phyloP scores from a whole-genome alignment of 1,140 invertebrate species.

The Nautilus pompilius region DNA sequence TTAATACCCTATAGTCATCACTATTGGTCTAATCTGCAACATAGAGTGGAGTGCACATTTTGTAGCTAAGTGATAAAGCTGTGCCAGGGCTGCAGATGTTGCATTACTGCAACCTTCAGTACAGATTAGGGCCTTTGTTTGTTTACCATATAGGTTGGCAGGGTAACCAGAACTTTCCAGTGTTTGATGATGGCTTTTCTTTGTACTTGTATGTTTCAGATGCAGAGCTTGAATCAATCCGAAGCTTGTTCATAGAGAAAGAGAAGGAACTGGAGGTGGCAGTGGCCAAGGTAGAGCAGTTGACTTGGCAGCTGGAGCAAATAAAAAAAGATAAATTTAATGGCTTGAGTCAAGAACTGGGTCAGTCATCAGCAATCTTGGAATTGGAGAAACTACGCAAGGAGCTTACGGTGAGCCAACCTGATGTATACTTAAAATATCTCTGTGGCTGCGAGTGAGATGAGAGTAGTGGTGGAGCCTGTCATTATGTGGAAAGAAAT shows the following conservation, averaged over 20 bases:
- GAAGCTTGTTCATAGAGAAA: constrained; percentile 94
- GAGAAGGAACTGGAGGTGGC: constrained; percentile 93
- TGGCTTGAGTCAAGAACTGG: constrained; percentile 42
- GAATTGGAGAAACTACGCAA: constrained; percentile 83
- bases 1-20: too few species aligned
- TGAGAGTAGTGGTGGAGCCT: too few species aligned
- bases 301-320: constrained; percentile 90
- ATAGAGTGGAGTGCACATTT: background rate
- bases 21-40: too few species aligned
- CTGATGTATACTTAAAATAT: background rate
- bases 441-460: too few species aligned
- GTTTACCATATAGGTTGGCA: too few species aligned
- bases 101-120: background rate
- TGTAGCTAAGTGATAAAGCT: background rate
- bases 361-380: too few species aligned
- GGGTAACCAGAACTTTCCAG: too few species aligned
- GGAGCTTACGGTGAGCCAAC: constrained; percentile 78
- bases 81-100: background rate
- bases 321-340: constrained; percentile 62
- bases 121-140: background rate
- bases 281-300: constrained; percentile 90
- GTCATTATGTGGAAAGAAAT: too few species aligned
- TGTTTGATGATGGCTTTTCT: too few species aligned
- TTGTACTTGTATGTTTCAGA: constrained; percentile 58
- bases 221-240: constrained; percentile 91